phyloP scores from a whole-genome alignment of 2,888 invertebrate genomes.

The Leptodirus hochenwartii region DNA sequence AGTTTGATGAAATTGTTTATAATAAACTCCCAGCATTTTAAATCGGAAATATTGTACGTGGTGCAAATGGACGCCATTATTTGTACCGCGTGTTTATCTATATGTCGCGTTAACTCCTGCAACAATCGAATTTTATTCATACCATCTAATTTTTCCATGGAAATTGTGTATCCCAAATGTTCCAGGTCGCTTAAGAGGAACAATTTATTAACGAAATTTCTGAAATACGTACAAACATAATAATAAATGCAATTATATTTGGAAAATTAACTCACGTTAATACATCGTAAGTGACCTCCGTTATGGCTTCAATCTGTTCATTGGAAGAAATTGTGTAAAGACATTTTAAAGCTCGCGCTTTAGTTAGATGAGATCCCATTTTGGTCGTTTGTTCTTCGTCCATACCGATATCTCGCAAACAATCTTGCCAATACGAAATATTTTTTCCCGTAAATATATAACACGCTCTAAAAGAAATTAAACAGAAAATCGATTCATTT shows the following conservation, averaged over 20 bases:
- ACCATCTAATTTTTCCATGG: conserved; percentile 15
- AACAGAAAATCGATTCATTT: neutral
- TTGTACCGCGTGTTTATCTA: conserved; percentile 15
- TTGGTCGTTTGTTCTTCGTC: conserved; percentile 9
- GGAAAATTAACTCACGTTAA: conserved; percentile 16
- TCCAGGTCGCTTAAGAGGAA: conserved; percentile 18
- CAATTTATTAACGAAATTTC: conserved; percentile 18
- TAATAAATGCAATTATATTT: conserved; percentile 8
- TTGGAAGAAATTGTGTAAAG: conserved; percentile 18
- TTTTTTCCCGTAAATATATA: conserved; percentile 15
- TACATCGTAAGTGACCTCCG: conserved; percentile 14
- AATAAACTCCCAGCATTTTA: conserved; percentile 14
- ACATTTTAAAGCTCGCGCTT: conserved; percentile 20
- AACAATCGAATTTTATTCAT: conserved; percentile 18
- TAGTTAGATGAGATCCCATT: conserved; percentile 14
- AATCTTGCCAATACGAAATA: conserved; percentile 12
- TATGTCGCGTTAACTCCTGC: conserved; percentile 16
- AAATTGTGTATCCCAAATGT: conserved; percentile 17
- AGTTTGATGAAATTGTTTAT: conserved; percentile 14
- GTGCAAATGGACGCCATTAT: conserved; percentile 20
- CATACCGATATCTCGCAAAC: conserved; percentile 10
- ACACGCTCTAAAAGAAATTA: conserved; percentile 12
- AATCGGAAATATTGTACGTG: conserved; percentile 17
- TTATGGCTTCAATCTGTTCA: conserved; percentile 15
- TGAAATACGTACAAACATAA: conserved; percentile 13